Evolutionary conservation across 2,797 vertebrate genomes (phyloP).

Genomic region (Ataeniobius toweri): DNA sequence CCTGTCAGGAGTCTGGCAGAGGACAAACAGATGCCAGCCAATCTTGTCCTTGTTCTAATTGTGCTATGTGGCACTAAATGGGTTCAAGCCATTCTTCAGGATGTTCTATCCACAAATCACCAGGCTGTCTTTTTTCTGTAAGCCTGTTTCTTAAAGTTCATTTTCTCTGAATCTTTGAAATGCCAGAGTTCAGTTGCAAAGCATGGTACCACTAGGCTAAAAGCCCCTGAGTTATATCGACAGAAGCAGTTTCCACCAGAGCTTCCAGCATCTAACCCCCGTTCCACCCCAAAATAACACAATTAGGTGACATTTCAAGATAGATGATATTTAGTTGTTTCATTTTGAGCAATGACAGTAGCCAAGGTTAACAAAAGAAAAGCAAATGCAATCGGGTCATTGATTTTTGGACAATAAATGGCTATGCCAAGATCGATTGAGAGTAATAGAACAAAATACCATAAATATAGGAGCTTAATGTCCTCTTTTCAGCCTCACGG

Average conservation of each 20-base stretch:
- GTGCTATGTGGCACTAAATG: constrained; percentile 24
- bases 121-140: constrained; percentile 22
- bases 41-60: constrained; percentile 55
- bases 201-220: constrained; percentile 35
- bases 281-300: constrained; percentile 1
- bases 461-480: constrained; percentile 57
- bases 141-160: constrained; percentile 12
- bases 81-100: constrained; percentile 33
- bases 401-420: constrained; percentile 70
- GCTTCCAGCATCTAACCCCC: constrained; percentile 9
- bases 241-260: constrained; percentile 34
- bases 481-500: constrained; percentile 17
- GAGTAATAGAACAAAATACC: constrained; percentile 49
- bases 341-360: constrained; percentile 70
- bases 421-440: constrained; percentile 58
- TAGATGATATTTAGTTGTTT: constrained; percentile 60
- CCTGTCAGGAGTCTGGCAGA: constrained; percentile 45
- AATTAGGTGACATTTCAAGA: constrained; percentile 64
- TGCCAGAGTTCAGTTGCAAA: constrained; percentile 54
- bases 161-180: constrained; percentile 57
- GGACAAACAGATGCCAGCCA: constrained; percentile 47
- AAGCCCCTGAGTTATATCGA: constrained; percentile 59
- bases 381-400: constrained; percentile 68
- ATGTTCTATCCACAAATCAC: constrained; percentile 57
- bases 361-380: constrained; percentile 65